Evolutionary conservation across 1,140 invertebrate species (phyloP), one percentile per base, ranked within the genome.

Genomic region (Saccostrea echinata): DNA sequence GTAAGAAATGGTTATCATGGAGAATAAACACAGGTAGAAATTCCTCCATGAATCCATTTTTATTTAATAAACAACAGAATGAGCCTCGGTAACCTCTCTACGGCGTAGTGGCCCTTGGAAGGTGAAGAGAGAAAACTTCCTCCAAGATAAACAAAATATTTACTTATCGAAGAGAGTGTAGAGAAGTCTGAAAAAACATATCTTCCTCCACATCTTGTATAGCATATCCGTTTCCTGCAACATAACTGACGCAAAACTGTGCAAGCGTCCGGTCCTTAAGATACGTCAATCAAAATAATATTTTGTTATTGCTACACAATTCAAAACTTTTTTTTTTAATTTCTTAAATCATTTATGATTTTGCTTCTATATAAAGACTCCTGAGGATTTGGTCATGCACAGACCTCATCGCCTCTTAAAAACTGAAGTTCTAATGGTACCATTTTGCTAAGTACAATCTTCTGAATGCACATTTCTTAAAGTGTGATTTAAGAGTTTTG

Each of bases 61-160:
- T 76, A 76, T 76, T 76, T 76, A 76, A 30, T 76, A 13, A 33
- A 76, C 27, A 76, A 76, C 30, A 9, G 27, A 30, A 76, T 76
- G 27, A 30, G 30, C 27, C 11, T 76, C 30, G 11, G 30, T 12
- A 33, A 11, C 68, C 13, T 1, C 12, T 21, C n/a, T 30, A 24
- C 68, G 2, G 16, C 16, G 24, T 3, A 12, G 11, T 33, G 30
- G 27, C 16, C 68, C 12, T 24, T 12, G 68, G 68, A 76, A 76
- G 27, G 43, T 30, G 24, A 76, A 71, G 68, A 76, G 18, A 76
- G 27, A 76, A 76, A 76, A 33, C 30, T 76, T 76, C 30, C 68
- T 76, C 12, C 30, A 30, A 33, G 27, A 76, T 76, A 76, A 76
- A 76, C 68, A 76, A 76, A 64, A 76, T 76, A 76, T 76, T 76